Conservation (phyloP, 1,140 invertebrate genomes). For the Kradibia gibbosae region DNA sequence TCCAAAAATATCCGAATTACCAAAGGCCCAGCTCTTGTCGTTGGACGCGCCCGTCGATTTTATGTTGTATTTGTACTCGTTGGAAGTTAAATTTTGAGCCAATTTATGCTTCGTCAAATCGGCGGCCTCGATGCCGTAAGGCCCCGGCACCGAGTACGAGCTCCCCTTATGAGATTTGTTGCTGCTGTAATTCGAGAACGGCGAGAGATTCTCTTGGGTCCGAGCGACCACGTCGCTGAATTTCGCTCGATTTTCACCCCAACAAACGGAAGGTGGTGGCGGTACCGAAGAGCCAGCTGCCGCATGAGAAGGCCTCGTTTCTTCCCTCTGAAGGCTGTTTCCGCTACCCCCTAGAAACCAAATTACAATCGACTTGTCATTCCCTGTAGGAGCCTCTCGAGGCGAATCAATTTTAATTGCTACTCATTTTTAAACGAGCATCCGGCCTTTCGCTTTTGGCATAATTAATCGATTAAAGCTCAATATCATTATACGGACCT, state of each 20-base stretch:
- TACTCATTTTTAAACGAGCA: too few species aligned
- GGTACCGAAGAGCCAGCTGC: constrained; percentile 46
- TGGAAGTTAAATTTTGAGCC: constrained; percentile 53
- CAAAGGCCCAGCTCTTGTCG: constrained; percentile 51
- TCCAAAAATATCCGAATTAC: constrained; percentile 52
- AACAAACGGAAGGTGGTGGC: constrained; percentile 65
- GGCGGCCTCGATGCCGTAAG: constrained; percentile 17
- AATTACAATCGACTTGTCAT: constrained; percentile 7
- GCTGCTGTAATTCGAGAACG: constrained; percentile 55
- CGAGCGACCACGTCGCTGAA: constrained; percentile 77
- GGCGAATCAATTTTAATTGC: too few species aligned
- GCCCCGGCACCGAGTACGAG: constrained; percentile 30
- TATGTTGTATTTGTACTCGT: constrained; percentile 56
- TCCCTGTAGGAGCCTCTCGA: too few species aligned
- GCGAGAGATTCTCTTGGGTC: constrained; percentile 62
- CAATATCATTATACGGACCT: constrained; percentile 49
- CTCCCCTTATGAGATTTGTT: constrained; percentile 51
- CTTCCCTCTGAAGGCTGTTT: constrained; percentile 57
- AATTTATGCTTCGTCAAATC: constrained; percentile 55
- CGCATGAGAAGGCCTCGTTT: constrained; percentile 50
- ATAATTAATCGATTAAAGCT: not conserved
- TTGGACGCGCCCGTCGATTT: constrained; percentile 44
- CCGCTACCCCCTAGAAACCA: constrained; percentile 55
- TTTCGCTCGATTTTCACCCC: constrained; percentile 74
- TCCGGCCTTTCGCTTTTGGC: too few species aligned